phyloP scores from a whole-genome alignment of 2,113 vertebrate species.

The Gallinago media region DNA sequence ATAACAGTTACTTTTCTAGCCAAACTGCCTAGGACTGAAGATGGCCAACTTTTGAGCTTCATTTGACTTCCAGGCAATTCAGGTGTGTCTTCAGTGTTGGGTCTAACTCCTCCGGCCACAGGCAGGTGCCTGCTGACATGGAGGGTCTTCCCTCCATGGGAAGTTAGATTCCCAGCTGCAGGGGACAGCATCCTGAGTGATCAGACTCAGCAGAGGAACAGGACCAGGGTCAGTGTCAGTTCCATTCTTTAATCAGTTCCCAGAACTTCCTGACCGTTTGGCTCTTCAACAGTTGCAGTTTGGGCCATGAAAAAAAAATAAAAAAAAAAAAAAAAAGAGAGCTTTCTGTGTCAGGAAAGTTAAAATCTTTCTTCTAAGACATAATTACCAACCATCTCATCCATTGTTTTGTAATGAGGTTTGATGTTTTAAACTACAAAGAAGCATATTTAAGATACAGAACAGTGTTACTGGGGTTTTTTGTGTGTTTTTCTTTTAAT shows the following conservation, averaged over 20 bases:
- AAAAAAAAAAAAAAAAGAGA: background rate
- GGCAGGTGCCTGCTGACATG: background rate
- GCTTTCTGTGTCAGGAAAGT: background rate
- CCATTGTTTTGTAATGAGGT: conserved; percentile 34
- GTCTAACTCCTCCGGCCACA: background rate
- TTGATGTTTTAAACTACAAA: conserved; percentile 48
- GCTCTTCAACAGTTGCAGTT: background rate
- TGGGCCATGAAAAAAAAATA: background rate
- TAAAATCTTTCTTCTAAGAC: conserved; percentile 30
- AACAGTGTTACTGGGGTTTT: background rate
- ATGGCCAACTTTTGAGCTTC: background rate
- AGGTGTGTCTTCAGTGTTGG: background rate
- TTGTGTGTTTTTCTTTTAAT: background rate
- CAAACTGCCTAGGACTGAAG: background rate
- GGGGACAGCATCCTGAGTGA: background rate
- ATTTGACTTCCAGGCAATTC: background rate
- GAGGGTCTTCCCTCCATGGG: background rate
- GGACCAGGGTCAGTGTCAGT: rapidly evolving
- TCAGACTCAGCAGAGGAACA: background rate
- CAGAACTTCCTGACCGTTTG: background rate
- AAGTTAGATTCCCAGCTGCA: background rate
- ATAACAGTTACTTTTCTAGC: background rate
- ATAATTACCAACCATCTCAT: conserved; percentile 12
- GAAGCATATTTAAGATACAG: background rate
- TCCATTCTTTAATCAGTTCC: background rate